Conservation (phyloP, 1,140 invertebrate species). For the Drosophila yakuba region DNA sequence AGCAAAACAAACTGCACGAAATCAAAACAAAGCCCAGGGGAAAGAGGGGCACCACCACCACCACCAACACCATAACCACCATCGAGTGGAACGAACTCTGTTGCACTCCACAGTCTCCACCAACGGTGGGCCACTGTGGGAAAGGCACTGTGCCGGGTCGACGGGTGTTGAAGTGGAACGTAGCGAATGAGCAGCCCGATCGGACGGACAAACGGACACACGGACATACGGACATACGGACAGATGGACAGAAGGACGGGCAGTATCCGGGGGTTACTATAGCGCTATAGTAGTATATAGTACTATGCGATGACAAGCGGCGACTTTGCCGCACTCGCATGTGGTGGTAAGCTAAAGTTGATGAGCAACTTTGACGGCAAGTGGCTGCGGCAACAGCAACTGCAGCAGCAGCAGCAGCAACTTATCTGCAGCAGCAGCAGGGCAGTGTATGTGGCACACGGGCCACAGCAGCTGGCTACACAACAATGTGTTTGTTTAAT, state of each 20-base stretch:
- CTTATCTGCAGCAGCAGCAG: constrained; percentile 66
- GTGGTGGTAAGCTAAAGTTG: constrained; percentile 68
- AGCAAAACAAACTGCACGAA: constrained; percentile 79
- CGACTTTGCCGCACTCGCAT: constrained; percentile 62
- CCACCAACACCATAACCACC: neutral
- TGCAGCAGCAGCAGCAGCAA: constrained; percentile 25
- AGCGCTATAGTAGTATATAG: neutral
- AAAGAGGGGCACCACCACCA: constrained; percentile 9
- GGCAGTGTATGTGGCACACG: constrained; percentile 61
- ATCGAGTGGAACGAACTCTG: constrained; percentile 79
- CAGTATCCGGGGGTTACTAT: constrained; percentile 12
- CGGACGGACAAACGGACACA: neutral
- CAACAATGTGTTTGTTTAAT: neutral
- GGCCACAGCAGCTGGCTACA: constrained; percentile 55
- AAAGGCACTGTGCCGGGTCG: constrained; percentile 65
- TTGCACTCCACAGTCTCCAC: constrained; percentile 62
- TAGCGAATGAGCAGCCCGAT: constrained; percentile 57
- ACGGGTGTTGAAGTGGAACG: constrained; percentile 78
- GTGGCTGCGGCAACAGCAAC: constrained; percentile 57
- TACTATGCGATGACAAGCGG: constrained; percentile 64
- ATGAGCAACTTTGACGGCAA: constrained; percentile 78
- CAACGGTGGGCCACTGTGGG: constrained; percentile 51
- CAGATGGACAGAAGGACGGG: neutral
- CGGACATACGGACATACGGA: neutral
- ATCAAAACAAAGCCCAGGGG: constrained; percentile 73